phyloP scores from a whole-genome alignment of 2,888 invertebrate genomes.

The Lasioglossum calceatum region DNA sequence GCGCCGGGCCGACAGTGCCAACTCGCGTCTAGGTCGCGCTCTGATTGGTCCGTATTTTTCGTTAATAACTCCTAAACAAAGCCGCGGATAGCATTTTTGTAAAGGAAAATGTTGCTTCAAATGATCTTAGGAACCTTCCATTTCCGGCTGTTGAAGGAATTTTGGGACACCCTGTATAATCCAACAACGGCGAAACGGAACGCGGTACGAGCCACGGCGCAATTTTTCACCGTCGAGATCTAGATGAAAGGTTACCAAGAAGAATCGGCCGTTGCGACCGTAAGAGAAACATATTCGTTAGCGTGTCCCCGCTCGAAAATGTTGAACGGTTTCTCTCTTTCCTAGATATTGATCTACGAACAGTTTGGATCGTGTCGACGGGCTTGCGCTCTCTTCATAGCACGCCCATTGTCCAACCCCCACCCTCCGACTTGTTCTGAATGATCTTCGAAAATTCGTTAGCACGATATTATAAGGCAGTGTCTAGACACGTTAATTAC shows the following conservation, averaged over 20 bases:
- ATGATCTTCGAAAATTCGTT: slow-evolving; percentile 64
- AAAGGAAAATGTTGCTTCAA: too few relatives aligned
- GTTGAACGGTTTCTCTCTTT: slow-evolving; percentile 15
- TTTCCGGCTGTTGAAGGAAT: too few relatives aligned
- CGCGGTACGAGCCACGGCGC: not conserved
- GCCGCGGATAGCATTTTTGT: too few relatives aligned
- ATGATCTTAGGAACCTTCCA: too few relatives aligned
- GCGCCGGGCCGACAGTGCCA: too few relatives aligned
- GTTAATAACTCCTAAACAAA: too few relatives aligned
- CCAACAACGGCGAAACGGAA: not conserved
- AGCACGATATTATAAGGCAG: slow-evolving; percentile 45
- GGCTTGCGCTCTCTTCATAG: slow-evolving; percentile 32
- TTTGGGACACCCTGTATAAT: too few relatives aligned
- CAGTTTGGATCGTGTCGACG: slow-evolving; percentile 55
- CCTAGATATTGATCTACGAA: slow-evolving; percentile 52
- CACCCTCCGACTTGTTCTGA: not conserved
- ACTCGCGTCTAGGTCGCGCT: too few relatives aligned
- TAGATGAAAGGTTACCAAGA: slow-evolving; percentile 49
- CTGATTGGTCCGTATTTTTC: too few relatives aligned
- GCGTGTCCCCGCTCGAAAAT: slow-evolving; percentile 28
- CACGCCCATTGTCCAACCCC: slow-evolving; percentile 44
- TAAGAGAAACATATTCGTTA: slow-evolving; percentile 46
- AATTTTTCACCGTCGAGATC: slow-evolving; percentile 58
- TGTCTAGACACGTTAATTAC: slow-evolving; percentile 61
- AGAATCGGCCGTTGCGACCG: slow-evolving; percentile 34